A percentile compares a stretch with the other conserved stretches of the same genome.
phyloP scores from a whole-genome alignment of 2,888 invertebrate genomes.

The Cephus pulcher region DNA sequence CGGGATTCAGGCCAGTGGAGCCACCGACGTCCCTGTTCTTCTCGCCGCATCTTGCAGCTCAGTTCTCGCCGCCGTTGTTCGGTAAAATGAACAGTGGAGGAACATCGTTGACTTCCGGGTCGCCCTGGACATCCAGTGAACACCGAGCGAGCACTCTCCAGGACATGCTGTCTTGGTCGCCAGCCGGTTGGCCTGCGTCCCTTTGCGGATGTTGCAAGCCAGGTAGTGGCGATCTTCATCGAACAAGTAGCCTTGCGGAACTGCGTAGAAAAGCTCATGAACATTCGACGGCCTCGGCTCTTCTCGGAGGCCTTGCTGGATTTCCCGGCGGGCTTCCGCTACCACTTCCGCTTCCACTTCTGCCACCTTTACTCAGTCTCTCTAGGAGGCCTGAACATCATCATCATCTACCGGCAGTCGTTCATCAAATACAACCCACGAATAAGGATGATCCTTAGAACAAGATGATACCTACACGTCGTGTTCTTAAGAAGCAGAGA shows the following conservation, averaged over 20 bases:
- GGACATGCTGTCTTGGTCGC: constrained; percentile 63
- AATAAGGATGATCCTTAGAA: constrained; percentile 60
- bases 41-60: constrained; percentile 84
- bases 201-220: constrained; percentile 55
- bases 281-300: constrained; percentile 83
- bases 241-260: constrained; percentile 86
- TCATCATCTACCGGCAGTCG: constrained; percentile 61
- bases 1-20: constrained; percentile 66
- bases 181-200: constrained; percentile 58
- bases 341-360: constrained; percentile 67
- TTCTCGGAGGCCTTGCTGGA: constrained; percentile 57
- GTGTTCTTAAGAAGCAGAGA: neutral
- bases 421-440: constrained; percentile 60
- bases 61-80: constrained; percentile 85
- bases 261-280: constrained; percentile 93
- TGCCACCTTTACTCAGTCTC: constrained; percentile 68
- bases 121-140: constrained; percentile 68
- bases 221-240: constrained; percentile 65
- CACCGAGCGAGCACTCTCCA: constrained; percentile 58
- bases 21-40: constrained; percentile 82
- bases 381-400: constrained; percentile 63
- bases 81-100: constrained; percentile 66
- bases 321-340: constrained; percentile 60
- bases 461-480: neutral
- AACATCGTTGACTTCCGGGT: constrained; percentile 58